These are phyloP conservation scores for Emydoidea blandingii DNA, from an alignment of 2,797 vertebrate genomes.

Conservation along the genomic window DNA sequence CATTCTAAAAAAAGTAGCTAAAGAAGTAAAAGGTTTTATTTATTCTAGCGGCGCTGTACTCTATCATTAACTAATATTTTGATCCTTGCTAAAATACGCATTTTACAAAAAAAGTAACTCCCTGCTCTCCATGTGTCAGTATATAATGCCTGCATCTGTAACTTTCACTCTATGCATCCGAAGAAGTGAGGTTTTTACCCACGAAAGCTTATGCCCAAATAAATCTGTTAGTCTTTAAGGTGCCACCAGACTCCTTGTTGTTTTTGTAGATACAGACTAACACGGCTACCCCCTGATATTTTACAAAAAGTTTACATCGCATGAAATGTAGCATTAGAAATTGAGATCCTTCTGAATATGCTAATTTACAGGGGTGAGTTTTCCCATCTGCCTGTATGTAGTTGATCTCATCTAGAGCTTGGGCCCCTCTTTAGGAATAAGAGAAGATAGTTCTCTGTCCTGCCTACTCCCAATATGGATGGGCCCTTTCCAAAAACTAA, in stretches of 20 bases:
- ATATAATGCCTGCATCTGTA: no score
- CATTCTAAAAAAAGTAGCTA: neutral
- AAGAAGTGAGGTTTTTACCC: no score
- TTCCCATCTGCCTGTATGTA: neutral
- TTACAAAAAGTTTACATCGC: neutral
- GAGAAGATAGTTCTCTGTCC: accelerated
- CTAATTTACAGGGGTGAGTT: neutral
- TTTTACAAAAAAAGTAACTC: neutral
- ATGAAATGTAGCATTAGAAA: neutral
- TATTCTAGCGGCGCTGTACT: neutral
- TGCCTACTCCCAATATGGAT: accelerated
- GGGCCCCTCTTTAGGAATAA: neutral
- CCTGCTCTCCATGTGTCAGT: no score
- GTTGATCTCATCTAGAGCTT: neutral
- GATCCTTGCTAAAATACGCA: neutral
- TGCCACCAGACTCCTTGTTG: no score
- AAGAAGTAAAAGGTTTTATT: neutral
- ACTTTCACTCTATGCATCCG: no score
- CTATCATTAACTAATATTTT: neutral
- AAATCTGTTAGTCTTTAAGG: no score
- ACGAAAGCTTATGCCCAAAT: no score
- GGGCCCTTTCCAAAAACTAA: neutral
- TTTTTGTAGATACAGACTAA: no score
- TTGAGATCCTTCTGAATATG: neutral
- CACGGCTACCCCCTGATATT: neutral